These are phyloP conservation scores for Agonopterix arenella DNA, from an alignment of 2,888 invertebrate species.

Conservation along the genomic window DNA sequence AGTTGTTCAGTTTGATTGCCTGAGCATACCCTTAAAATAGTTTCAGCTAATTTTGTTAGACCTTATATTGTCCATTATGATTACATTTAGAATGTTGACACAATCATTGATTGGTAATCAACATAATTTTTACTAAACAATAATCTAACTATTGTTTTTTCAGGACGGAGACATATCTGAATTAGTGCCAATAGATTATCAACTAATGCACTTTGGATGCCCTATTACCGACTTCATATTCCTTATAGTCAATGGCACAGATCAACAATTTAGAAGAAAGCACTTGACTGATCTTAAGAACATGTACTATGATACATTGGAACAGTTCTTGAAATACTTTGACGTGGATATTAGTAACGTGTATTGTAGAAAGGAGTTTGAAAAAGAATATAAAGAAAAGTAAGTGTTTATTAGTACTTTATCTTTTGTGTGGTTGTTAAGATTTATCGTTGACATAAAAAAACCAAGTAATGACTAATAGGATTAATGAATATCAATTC, in stretches of 20 bases:
- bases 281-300: constrained; percentile 29
- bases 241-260: constrained; percentile 27
- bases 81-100: too few relatives aligned
- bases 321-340: constrained; percentile 25
- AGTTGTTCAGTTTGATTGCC: too few relatives aligned
- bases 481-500: too few relatives aligned
- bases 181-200: constrained; percentile 30
- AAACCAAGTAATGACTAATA: neutral
- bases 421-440: too few relatives aligned
- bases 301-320: constrained; percentile 24
- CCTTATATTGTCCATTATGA: too few relatives aligned
- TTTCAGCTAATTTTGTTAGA: too few relatives aligned
- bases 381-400: constrained; percentile 23
- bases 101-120: neutral
- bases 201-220: constrained; percentile 26
- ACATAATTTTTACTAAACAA: neutral
- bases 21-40: too few relatives aligned
- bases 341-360: constrained; percentile 24
- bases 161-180: constrained; percentile 24
- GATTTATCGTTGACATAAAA: neutral
- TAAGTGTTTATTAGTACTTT: constrained; percentile 7
- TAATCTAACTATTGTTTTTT: constrained; percentile 6
- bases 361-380: constrained; percentile 29
- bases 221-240: constrained; percentile 29
- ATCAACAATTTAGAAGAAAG: constrained; percentile 24